These are phyloP conservation scores for Bombus pyrosoma DNA, from an alignment of 1,140 invertebrate species.

Conservation along the genomic window DNA sequence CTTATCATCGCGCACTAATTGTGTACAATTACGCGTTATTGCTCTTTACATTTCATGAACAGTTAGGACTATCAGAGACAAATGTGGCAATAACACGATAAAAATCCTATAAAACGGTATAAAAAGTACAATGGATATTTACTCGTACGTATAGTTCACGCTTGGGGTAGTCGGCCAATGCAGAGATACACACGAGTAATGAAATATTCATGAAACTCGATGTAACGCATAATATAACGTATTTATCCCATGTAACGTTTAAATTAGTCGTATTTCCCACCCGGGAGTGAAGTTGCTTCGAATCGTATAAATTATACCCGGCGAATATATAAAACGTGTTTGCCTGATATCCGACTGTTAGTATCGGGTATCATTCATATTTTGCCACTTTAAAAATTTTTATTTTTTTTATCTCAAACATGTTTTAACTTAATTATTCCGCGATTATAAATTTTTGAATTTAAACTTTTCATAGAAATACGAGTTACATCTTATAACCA, in stretches of 20 bases:
- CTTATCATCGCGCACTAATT: not conserved
- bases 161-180: not conserved
- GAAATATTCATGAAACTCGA: constrained; percentile 54
- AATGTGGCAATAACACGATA: constrained; percentile 15
- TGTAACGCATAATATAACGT: constrained; percentile 53
- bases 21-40: not conserved
- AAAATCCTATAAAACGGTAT: not conserved
- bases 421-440: not conserved
- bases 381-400: not conserved
- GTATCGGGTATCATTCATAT: not conserved
- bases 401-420: not conserved
- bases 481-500: not conserved
- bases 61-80: not conserved
- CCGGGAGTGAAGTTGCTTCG: not conserved
- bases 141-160: constrained; percentile 14
- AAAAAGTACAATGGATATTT: constrained; percentile 25
- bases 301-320: constrained; percentile 24
- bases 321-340: constrained; percentile 1
- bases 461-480: not conserved
- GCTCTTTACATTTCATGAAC: not conserved
- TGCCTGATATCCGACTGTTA: not conserved
- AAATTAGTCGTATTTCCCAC: constrained; percentile 47
- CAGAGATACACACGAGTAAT: constrained; percentile 28
- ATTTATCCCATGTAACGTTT: constrained; percentile 46
- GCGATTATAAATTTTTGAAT: not conserved